Base-by-base conservation (phyloP, 2,888 invertebrate species). In the Epicampocera succincta region DNA sequence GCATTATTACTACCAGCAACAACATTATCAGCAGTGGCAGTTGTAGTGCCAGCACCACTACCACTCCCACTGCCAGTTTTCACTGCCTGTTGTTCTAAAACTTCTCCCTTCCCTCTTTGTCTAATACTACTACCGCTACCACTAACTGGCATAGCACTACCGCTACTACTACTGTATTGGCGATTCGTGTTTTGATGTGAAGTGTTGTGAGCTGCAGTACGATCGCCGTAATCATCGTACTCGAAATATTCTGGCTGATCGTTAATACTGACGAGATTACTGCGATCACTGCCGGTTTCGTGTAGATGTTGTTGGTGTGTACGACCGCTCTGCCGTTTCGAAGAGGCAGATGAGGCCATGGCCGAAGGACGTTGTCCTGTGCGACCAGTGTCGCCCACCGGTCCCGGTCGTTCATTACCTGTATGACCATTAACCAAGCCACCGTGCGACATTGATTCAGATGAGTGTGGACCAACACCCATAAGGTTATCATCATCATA, bases 1-100 rank as follows among this genome's bases (percentile, higher is more conserved):
- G 91, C 90, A 92, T 92, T 92, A 92, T 93, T 93, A 93, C 93
- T 73, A 90, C 92, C 91, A 91, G 90, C 91, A 89, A 88, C 92
- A 89, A 87, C 86, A 89, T 87, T 87, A 87, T 89, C 89, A 88
- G 88, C 88, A 88, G 89, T 89, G 87, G 88, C 87, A 87, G 85
- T 86, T 86, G 87, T 89, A 90, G 89, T 91, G 84, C 86, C 87
- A 86, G 86, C 86, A 85, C 87, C 87, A 87, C 66, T 58, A 87
- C 88, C 89, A 88, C 88, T 89, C 88, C 90, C 90, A 90, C 87
- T 87, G 88, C 89, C 87, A 87, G 89, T 86, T 88, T 86, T 89
- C 87, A 86, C 87, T 88, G 90, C 87, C 87, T 85, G 85, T 83
- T 85, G 88, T 85, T 86, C 85, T 84, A 85, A 84, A 82, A 85